phyloP scores from a whole-genome alignment of 1,140 invertebrate genomes.

The Scaptomyza hsui region DNA sequence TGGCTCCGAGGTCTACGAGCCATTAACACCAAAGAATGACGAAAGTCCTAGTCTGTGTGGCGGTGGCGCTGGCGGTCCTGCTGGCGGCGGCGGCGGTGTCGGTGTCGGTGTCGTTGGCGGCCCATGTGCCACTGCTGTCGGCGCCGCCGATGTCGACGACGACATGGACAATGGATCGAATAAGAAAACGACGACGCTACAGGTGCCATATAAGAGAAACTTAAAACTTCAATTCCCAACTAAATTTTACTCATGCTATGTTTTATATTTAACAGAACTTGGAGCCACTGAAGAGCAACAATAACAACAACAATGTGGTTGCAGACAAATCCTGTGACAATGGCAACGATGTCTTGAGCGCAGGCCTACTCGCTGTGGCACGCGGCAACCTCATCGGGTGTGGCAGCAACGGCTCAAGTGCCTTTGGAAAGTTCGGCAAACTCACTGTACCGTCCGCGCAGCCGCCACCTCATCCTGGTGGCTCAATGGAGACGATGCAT shows the following conservation, averaged over 20 bases:
- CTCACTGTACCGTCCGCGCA: conserved; percentile 30
- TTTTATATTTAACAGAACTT: conserved; percentile 44
- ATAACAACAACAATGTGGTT: conserved; percentile 35
- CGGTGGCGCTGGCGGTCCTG: conserved; percentile 47
- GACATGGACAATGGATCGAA: conserved; percentile 79
- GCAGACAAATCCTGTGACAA: conserved; percentile 69
- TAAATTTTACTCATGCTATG: background rate
- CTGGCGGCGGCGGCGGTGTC: conserved; percentile 36
- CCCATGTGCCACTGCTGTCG: conserved; percentile 50
- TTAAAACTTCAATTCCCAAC: no score
- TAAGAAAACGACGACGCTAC: conserved; percentile 74
- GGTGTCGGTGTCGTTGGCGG: conserved; percentile 37
- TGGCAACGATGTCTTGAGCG: conserved; percentile 52
- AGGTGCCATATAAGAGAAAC: conserved; percentile 49
- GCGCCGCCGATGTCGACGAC: conserved; percentile 63
- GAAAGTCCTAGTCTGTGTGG: conserved; percentile 79
- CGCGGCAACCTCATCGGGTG: conserved; percentile 31
- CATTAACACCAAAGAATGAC: conserved; percentile 82
- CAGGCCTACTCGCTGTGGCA: conserved; percentile 47
- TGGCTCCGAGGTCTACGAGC: conserved; percentile 77
- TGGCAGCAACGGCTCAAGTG: conserved; percentile 28
- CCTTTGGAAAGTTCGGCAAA: conserved; percentile 69
- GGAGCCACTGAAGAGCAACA: conserved; percentile 61
- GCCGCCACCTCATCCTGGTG: conserved; percentile 14
- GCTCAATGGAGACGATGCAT: conserved; percentile 40